Evolutionary conservation across 2,888 invertebrate genomes (phyloP).

Genomic region (Tetranychus truncatus): DNA sequence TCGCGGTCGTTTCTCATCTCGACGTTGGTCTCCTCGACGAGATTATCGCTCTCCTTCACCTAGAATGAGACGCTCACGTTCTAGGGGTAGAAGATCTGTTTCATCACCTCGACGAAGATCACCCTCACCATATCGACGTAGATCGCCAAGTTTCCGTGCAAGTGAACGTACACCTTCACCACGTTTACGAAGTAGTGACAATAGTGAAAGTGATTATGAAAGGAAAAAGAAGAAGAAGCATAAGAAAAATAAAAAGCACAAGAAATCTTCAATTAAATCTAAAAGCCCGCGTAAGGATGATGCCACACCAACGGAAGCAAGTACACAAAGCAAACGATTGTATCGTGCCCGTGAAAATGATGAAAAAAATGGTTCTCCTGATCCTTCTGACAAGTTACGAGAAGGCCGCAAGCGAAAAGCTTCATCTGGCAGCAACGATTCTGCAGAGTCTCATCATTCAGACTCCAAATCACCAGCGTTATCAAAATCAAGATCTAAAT

Average conservation of each 20-base stretch:
- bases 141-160: constrained; percentile 6
- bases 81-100: constrained; percentile 28
- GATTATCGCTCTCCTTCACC: constrained; percentile 23
- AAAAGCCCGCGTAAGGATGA: not conserved
- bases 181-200: not conserved
- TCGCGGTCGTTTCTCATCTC: constrained; percentile 9
- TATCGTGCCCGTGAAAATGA: not conserved
- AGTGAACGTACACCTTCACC: constrained; percentile 2
- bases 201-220: not conserved
- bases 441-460: constrained; percentile 3
- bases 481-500: no score
- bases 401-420: not conserved
- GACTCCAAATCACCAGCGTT: not conserved
- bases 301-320: not conserved
- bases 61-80: constrained; percentile 19
- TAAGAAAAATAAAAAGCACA: constrained; percentile 3
- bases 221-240: constrained; percentile 8
- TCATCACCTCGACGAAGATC: not conserved
- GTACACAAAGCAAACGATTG: not conserved
- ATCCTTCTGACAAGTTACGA: not conserved
- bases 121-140: constrained; percentile 11
- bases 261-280: not conserved
- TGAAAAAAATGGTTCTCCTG: not conserved
- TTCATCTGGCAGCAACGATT: not conserved
- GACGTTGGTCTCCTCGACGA: constrained; percentile 1